phyloP scores from a whole-genome alignment of 2,888 invertebrate species.

The Hedya salicella region DNA sequence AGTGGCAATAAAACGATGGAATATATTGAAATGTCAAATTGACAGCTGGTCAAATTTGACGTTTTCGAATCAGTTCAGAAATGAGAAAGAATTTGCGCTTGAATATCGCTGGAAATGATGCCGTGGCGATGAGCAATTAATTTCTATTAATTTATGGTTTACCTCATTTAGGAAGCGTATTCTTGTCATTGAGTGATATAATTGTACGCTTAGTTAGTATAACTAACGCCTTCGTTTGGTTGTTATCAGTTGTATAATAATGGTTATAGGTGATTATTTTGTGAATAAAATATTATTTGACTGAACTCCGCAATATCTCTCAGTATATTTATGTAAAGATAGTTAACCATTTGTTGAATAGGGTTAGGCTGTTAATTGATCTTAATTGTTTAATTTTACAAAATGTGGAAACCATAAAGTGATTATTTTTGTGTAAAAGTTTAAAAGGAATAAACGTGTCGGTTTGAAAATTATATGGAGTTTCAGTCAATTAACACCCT shows the following conservation, averaged over 20 bases:
- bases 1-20: slow-evolving; percentile 58
- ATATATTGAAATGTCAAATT: slow-evolving; percentile 67
- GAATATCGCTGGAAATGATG: slow-evolving; percentile 26
- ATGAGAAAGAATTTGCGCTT: slow-evolving; percentile 48
- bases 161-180: slow-evolving; percentile 65
- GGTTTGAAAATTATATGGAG: slow-evolving; percentile 80
- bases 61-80: slow-evolving; percentile 62
- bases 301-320: slow-evolving; percentile 79
- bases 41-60: slow-evolving; percentile 73
- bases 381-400: slow-evolving; percentile 65
- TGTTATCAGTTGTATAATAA: slow-evolving; percentile 58
- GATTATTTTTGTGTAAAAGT: slow-evolving; percentile 76
- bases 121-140: slow-evolving; percentile 46
- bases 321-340: slow-evolving; percentile 63
- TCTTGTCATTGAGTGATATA: slow-evolving; percentile 79
- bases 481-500: slow-evolving; percentile 86
- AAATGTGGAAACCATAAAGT: slow-evolving; percentile 72
- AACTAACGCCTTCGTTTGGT: slow-evolving; percentile 58
- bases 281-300: slow-evolving; percentile 70
- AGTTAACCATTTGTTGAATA: slow-evolving; percentile 70
- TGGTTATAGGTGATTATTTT: slow-evolving; percentile 56
- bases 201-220: slow-evolving; percentile 59
- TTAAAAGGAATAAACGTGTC: slow-evolving; percentile 80
- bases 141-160: slow-evolving; percentile 60
- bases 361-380: slow-evolving; percentile 84